Evolutionary conservation across 2,113 vertebrate genomes (phyloP), one percentile per base, ranked within the genome.

Genomic region (Cranoglanis bouderius): DNA sequence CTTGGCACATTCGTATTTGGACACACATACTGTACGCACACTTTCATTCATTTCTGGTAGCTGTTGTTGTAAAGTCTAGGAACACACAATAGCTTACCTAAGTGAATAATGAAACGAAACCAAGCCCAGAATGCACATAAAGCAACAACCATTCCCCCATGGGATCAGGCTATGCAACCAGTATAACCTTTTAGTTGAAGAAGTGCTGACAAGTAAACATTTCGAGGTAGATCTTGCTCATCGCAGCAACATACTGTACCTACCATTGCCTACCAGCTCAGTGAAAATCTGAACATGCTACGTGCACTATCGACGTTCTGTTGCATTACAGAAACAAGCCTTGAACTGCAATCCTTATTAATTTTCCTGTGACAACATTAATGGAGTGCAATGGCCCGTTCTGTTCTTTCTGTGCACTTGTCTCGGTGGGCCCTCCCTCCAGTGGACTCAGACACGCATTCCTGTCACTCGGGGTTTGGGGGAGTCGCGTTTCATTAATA

Each of bases 321-420:
- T 90, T 89, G 82, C 89, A 82, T 89, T 88, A 91, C 75, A 91
- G 89, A 85, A 93, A 92, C 82, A 88, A 85, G 90, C 75, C 90
- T 87, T 88, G 89, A 83, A 92, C 87, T 88, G 87, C 86, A 59
- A 85, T 90, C 87, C 74, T 90, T 89, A 91, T 93, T 94, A 91
- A 95, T 95, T 90, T 92, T 74, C 91, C 90, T 9, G 89, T 90
- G 93, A 94, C 93, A 85, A 88, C 92, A 92, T 95, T 95, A 96
- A 95, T 94, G 90, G 92, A 88, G 93, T 93, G 93, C 92, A 93
- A 94, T 89, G 94, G 92, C 93, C 93, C 93, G 92, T 93, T 88
- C 82, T 87, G 89, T 92, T 91, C 87, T 90, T 91, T 92, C 93
- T 88, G 88, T 89, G 92, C 91, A 91, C 92, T 86, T 65, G 80